phyloP scores from a whole-genome alignment of 2,113 vertebrate species.

The Zosterops borbonicus region DNA sequence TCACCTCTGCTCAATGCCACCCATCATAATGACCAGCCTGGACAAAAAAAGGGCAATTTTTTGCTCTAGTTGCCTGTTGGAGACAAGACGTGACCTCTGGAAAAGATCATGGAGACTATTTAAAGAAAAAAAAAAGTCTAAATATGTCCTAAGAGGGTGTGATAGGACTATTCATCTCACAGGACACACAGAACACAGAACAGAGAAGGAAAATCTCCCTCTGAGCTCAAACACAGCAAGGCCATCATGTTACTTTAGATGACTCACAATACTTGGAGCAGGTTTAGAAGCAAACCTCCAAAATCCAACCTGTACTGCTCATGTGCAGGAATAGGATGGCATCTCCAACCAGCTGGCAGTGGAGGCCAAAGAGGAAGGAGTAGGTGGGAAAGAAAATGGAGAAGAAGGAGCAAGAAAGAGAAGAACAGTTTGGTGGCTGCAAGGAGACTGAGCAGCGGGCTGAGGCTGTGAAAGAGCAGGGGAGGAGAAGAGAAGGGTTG shows the following conservation, averaged over 20 bases:
- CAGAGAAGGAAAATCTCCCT: background rate
- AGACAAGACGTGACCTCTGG: background rate
- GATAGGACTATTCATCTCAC: background rate
- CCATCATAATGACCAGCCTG: background rate
- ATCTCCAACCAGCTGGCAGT: rapidly evolving
- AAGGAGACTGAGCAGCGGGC: background rate
- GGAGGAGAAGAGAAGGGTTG: background rate
- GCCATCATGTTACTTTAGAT: background rate
- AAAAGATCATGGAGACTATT: background rate
- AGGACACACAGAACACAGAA: background rate
- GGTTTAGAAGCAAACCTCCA: background rate
- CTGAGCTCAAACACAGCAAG: background rate
- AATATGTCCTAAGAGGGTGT: background rate
- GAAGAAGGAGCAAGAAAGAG: background rate
- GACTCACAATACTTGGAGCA: background rate
- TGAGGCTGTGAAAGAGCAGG: background rate
- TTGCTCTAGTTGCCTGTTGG: background rate
- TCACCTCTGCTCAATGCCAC: background rate
- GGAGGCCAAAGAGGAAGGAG: background rate
- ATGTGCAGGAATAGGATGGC: background rate
- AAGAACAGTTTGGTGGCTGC: background rate
- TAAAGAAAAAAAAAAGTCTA: background rate
- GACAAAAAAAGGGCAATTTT: background rate
- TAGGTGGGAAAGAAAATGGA: background rate
- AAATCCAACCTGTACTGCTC: background rate